Base-by-base conservation (phyloP, 2,113 vertebrate genomes). In the Tursiops truncatus region DNA sequence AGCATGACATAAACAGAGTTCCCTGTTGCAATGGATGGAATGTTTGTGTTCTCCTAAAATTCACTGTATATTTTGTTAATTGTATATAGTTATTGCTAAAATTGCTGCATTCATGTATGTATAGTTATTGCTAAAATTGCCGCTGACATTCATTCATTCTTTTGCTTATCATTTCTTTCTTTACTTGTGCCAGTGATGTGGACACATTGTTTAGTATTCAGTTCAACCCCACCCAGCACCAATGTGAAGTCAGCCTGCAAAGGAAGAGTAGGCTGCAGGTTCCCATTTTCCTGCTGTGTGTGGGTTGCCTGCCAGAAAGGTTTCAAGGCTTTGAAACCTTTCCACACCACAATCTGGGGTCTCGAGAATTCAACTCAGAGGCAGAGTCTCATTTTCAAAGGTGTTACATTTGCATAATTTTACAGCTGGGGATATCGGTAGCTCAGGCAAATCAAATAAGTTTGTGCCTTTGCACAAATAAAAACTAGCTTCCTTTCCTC, bases 351-450 rank as follows among this genome's bases (percentile, higher is more conserved):
- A 50, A n/a, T 67, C 63, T 79, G 80, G 68, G 15, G 31, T 89
- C 74, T 93, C 26, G 36, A 68, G 68, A 87, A 50, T 71, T 96
- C 65, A 50, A 56, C 60, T 91, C 14, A n/a, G 23, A 88, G 5
- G 47, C 26, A 90, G 53, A 83, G 41, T 71, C 71, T 94, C 67
- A 68, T 89, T 94, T 97, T 89, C 63, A 73, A 85, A 97, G 53
- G 53, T 41, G 60, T 85, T 91, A 50, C 13, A 33, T 95, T 50
- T 91, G 70, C 47, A 58, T 77, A 91, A 73, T 84, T 81, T 95
- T 65, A 90, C 71, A 84, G 25, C 68, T 91, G 84, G 65, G 28
- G 11, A 15, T 93, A 44, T 36, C 26, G 53, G 38, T 63, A 85
- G 65, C 56, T 91, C 88, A 89, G 85, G 77, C 76, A 81, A 96